Evolutionary conservation across 2,888 invertebrate genomes (phyloP).

Genomic region (Gasteruption jaculator): DNA sequence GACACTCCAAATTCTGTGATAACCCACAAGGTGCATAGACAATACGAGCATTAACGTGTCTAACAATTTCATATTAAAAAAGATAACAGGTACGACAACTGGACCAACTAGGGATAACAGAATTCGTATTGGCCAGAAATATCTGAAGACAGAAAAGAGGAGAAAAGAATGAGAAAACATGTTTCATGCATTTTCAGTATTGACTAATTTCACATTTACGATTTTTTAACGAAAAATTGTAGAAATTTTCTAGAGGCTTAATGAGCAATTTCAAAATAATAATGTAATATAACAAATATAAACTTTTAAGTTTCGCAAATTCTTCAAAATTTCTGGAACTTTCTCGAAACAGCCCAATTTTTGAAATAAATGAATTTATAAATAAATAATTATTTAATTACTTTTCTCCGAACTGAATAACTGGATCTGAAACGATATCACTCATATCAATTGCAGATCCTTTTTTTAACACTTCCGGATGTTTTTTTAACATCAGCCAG

Average conservation of each 20-base stretch:
- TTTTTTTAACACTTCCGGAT: slow-evolving; percentile 73
- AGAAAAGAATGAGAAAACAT: neutral
- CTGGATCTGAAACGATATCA: slow-evolving; percentile 72
- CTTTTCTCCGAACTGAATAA: slow-evolving; percentile 72
- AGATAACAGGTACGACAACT: slow-evolving; percentile 53
- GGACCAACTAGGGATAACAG: slow-evolving; percentile 59
- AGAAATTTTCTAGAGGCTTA: too few relatives aligned
- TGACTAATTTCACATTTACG: too few relatives aligned
- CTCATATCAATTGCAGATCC: slow-evolving; percentile 74
- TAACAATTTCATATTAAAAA: slow-evolving; percentile 55
- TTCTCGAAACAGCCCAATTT: too few relatives aligned
- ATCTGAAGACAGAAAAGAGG: slow-evolving; percentile 34
- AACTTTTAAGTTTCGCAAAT: too few relatives aligned
- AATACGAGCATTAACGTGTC: slow-evolving; percentile 52
- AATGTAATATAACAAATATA: too few relatives aligned
- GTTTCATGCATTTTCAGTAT: neutral
- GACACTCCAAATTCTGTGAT: slow-evolving; percentile 59
- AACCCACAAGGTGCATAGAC: slow-evolving; percentile 52
- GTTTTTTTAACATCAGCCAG: slow-evolving; percentile 86
- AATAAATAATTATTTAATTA: slow-evolving; percentile 43
- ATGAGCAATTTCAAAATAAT: too few relatives aligned
- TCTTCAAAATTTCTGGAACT: too few relatives aligned
- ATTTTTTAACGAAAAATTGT: too few relatives aligned
- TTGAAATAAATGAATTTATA: too few relatives aligned
- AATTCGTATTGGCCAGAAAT: slow-evolving; percentile 54